These are phyloP conservation scores for Hydrocynus forskahlii DNA, from an alignment of 2,797 vertebrate species.

Conservation along the genomic window DNA sequence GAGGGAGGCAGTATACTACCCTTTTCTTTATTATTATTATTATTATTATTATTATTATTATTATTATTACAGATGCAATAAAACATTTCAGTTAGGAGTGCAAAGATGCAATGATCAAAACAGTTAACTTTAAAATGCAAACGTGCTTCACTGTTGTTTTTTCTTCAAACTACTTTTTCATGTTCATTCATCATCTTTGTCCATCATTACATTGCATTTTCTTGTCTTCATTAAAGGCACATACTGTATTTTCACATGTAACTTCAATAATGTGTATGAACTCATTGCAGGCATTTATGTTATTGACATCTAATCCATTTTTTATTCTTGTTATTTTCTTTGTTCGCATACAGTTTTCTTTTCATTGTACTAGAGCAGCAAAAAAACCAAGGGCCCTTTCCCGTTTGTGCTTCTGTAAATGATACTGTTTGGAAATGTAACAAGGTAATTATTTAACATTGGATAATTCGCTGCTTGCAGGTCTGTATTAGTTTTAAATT, in stretches of 20 bases:
- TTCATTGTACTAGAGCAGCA: conserved; percentile 73
- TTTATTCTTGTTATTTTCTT: conserved; percentile 34
- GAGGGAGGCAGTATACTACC: conserved; percentile 39
- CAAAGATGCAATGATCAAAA: conserved; percentile 20
- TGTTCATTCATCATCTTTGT: conserved; percentile 35
- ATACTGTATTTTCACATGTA: conserved; percentile 45
- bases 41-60: conserved; percentile 44
- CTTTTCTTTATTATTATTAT: conserved; percentile 38
- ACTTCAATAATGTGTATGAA: conserved; percentile 17
- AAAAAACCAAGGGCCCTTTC: conserved; percentile 58
- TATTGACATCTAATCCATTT: conserved; percentile 2
- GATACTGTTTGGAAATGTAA: conserved; percentile 64
- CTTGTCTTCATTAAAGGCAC: conserved; percentile 23
- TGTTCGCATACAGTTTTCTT: conserved; percentile 43
- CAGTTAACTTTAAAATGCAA: conserved; percentile 21
- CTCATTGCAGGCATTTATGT: conserved; percentile 24
- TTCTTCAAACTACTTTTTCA: conserved; percentile 20
- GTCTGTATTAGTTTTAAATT: conserved; percentile 72
- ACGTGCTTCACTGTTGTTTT: conserved; percentile 2
- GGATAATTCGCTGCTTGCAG: conserved; percentile 68
- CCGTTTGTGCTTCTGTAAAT: conserved; percentile 63
- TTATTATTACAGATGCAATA: conserved; percentile 52
- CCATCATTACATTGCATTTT: conserved; percentile 43
- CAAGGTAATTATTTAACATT: conserved; percentile 69
- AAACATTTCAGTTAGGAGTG: conserved; percentile 36